Conservation (phyloP, 2,888 invertebrate genomes). For the Spicauda simplicius region DNA sequence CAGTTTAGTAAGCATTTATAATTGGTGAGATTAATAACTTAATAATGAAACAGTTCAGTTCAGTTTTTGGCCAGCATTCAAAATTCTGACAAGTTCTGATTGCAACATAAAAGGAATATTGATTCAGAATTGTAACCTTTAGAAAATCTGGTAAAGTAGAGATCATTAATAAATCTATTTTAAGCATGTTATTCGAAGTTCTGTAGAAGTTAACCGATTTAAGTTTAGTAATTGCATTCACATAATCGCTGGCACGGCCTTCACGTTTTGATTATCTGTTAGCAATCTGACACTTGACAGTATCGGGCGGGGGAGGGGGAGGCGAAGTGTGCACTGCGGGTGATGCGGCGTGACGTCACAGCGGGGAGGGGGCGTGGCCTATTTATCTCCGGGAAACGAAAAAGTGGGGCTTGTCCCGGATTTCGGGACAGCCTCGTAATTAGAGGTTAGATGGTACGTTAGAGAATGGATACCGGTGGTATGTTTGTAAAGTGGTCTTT, state of each 20-base stretch:
- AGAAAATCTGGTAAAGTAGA: not conserved
- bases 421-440: constrained; percentile 46
- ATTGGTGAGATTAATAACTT: no score
- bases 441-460: constrained; percentile 26
- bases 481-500: constrained; percentile 2
- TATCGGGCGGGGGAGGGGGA: constrained; percentile 22
- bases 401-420: constrained; percentile 49
- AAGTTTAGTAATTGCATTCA: constrained; percentile 33
- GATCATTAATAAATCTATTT: constrained; percentile 12
- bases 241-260: constrained; percentile 27
- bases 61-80: not conserved
- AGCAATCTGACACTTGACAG: constrained; percentile 36
- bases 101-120: not conserved
- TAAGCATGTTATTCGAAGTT: constrained; percentile 8
- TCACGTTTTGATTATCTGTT: constrained; percentile 35
- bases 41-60: no score
- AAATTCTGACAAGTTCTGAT: not conserved
- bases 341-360: constrained; percentile 52
- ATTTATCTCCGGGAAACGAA: constrained; percentile 54
- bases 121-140: not conserved
- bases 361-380: constrained; percentile 52
- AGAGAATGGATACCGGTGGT: constrained; percentile 9
- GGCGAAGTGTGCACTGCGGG: constrained; percentile 45
- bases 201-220: constrained; percentile 23
- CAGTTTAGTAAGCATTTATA: no score